These are phyloP conservation scores for Drosophila lacicola DNA, from an alignment of 2,888 invertebrate genomes.

Conservation along the genomic window DNA sequence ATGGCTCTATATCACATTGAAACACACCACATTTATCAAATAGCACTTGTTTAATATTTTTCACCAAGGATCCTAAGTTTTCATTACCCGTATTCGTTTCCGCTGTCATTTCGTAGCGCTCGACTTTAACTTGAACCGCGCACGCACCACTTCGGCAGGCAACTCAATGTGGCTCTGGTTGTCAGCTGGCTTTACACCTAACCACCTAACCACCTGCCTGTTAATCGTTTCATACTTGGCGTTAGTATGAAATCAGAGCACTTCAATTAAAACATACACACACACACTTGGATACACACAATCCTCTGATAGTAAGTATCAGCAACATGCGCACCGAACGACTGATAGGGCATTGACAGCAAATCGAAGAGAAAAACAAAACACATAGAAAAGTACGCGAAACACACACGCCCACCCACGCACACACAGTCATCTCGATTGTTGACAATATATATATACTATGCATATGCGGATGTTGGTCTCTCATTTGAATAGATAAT, in stretches of 20 bases:
- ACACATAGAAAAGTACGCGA: neutral
- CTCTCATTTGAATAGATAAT: constrained; percentile 10
- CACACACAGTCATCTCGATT: neutral
- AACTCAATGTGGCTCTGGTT: constrained; percentile 45
- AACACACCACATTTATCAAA: neutral
- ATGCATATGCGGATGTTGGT: neutral
- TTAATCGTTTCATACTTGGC: constrained; percentile 22
- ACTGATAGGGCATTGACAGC: constrained; percentile 18
- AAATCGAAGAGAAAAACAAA: constrained; percentile 10
- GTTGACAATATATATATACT: neutral
- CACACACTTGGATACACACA: neutral
- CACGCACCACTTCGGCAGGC: constrained; percentile 24
- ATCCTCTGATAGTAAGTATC: constrained; percentile 24
- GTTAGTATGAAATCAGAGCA: constrained; percentile 49
- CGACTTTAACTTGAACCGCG: constrained; percentile 27
- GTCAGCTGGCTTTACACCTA: constrained; percentile 58
- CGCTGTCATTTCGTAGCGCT: constrained; percentile 52
- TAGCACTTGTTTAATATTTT: neutral
- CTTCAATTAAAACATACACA: constrained; percentile 27
- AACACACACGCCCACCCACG: constrained; percentile 4
- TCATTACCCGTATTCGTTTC: constrained; percentile 66
- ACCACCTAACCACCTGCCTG: constrained; percentile 17
- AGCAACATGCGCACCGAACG: neutral
- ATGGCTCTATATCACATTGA: neutral
- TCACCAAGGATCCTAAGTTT: neutral